Evolutionary conservation across 2,113 vertebrate species (phyloP), one percentile per base, ranked within the genome.

Genomic region (Gulo gulo): DNA sequence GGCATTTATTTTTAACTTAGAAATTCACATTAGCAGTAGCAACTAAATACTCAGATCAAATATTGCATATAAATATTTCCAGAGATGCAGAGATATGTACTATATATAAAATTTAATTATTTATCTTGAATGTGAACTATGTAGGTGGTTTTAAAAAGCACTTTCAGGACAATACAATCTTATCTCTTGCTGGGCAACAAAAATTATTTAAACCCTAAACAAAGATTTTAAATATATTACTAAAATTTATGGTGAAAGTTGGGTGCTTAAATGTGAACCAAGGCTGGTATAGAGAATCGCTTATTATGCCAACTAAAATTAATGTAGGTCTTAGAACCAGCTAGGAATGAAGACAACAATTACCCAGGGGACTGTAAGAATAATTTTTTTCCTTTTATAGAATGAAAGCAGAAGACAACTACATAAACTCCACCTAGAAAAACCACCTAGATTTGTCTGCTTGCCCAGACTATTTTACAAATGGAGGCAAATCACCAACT

Each of bases 1-100:
- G 36, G 4, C 71, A 26, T 45, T 95, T 95, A 47, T 90, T 97
- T 98, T 98, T 94, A 98, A 65, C 12, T 9, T 7, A 82, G 36
- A 61, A 59, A 67, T 88, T 84, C 59, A 67, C 95, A 65, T 80
- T 95, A 85, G 59, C 2, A 88, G 45, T 57, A 88, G 85, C 79
- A 95, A 63, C 36, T 85, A 57, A 52, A 34, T 42, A 55, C n/a
- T 61, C 26, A 85, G 16, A 89, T 95, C 73, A 96, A 39, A 86
- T 94, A n/a, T 42, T 91, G 31, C 63, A 0, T 31, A 59, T 63
- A 91, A 87, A 39, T 29, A 29, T 92, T 82, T 67, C 24, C 83
- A 78, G 61, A 86, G 79, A 83, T 24, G 29, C 14, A 71, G 12
- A 80, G 86, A 90, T 63, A 52, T 20, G 1, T 88, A 36, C 13